Evolutionary conservation across 2,113 vertebrate genomes (phyloP).

Genomic region (Haplochromis vanheusdeni): DNA sequence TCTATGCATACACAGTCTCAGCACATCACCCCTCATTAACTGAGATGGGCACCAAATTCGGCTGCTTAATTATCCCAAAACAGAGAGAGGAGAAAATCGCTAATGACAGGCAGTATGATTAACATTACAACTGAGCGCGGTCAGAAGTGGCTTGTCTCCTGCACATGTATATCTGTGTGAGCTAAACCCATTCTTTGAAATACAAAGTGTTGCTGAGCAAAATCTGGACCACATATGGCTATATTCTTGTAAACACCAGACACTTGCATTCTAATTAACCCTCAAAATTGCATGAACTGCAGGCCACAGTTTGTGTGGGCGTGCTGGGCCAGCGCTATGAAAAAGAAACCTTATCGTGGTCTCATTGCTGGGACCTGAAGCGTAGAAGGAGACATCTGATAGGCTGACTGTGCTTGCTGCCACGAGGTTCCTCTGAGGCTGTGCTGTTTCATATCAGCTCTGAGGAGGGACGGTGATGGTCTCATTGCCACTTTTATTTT

Average conservation of each 20-base stretch:
- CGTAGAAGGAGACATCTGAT: constrained; percentile 28
- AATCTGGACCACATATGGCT: constrained; percentile 66
- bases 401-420: background rate
- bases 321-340: background rate
- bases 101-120: constrained; percentile 23
- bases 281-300: constrained; percentile 62
- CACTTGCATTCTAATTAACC: constrained; percentile 73
- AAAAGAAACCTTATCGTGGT: constrained; percentile 12
- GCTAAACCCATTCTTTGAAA: background rate
- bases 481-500: background rate
- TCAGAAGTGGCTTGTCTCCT: background rate
- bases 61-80: constrained; percentile 43
- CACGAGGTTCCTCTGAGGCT: background rate
- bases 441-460: constrained; percentile 1
- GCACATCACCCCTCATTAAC: constrained; percentile 41
- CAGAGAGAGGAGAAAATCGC: constrained; percentile 25
- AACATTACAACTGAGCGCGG: background rate
- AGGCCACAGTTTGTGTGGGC: constrained; percentile 60
- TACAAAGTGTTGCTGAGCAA: constrained; percentile 26
- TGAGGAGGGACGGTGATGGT: constrained; percentile 16
- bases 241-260: constrained; percentile 60
- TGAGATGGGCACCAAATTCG: constrained; percentile 36
- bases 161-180: background rate
- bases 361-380: constrained; percentile 21
- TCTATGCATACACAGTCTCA: constrained; percentile 13